phyloP scores from a whole-genome alignment of 2,113 vertebrate species.

The Bubo scandiacus region DNA sequence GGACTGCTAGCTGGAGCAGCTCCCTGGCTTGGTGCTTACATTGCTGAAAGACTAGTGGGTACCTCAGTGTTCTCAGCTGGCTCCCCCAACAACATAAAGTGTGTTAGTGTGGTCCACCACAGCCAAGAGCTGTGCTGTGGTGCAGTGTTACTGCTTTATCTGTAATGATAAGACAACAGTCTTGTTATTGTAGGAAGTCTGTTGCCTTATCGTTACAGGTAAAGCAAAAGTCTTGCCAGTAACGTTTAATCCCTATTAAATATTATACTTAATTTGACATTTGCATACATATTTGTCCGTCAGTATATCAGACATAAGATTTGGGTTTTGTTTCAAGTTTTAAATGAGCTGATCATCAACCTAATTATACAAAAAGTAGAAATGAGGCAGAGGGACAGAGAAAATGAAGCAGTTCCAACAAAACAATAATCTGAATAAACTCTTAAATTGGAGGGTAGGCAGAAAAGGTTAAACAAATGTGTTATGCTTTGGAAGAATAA shows the following conservation, averaged over 20 bases:
- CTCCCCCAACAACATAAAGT: not conserved
- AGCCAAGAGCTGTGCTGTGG: not conserved
- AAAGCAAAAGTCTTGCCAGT: not conserved
- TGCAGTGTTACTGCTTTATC: not conserved
- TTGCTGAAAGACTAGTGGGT: not conserved
- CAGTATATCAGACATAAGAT: not conserved
- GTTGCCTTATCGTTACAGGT: not conserved
- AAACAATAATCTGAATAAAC: not conserved
- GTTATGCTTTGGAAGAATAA: not conserved
- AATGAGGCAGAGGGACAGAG: not conserved
- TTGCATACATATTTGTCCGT: not conserved
- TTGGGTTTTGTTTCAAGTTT: not conserved
- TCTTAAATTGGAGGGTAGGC: not conserved
- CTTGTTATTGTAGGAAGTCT: not conserved
- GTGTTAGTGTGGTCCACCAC: not conserved
- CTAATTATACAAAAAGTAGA: not conserved
- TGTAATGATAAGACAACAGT: not conserved
- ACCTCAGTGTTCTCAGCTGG: not conserved
- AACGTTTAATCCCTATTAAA: not conserved
- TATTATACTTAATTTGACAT: not conserved
- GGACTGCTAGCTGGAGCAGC: not conserved
- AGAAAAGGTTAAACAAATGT: not conserved
- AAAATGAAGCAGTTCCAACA: not conserved
- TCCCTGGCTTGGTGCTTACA: not conserved
- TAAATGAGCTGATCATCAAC: not conserved